Percentiles rank a stretch among this genome's conserved stretches.
Evolutionary conservation across 2,113 vertebrate genomes (phyloP).

Genomic region (Serinus canaria): DNA sequence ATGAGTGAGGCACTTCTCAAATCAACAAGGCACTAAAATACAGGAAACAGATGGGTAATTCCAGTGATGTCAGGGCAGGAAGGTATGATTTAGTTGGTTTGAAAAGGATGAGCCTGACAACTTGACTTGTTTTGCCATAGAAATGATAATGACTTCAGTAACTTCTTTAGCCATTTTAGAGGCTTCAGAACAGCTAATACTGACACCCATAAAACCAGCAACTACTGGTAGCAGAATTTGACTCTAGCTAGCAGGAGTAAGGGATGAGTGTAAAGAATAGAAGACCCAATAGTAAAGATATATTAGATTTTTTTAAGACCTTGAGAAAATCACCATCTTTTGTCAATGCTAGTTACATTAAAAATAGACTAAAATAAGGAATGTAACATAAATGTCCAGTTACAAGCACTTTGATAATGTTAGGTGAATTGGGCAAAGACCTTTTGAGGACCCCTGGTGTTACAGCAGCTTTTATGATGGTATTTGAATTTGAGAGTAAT

Average conservation of each 20-base stretch:
- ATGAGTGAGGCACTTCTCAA: not conserved
- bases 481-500: conserved; percentile 59
- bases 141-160: not conserved
- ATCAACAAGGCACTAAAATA: conserved; percentile 47
- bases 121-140: not conserved
- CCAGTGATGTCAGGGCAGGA: conserved; percentile 21
- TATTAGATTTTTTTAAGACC: not conserved
- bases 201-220: not conserved
- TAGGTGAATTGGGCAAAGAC: conserved; percentile 33
- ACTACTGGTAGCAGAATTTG: not conserved
- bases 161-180: not conserved
- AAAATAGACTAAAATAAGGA: conserved; percentile 21
- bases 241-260: not conserved
- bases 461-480: conserved; percentile 35
- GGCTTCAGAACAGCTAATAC: not conserved
- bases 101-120: not conserved
- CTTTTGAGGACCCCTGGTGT: conserved; percentile 8
- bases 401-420: conserved; percentile 40
- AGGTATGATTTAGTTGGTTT: conserved; percentile 6
- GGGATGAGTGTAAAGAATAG: not conserved
- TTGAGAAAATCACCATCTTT: not conserved
- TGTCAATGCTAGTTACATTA: not conserved
- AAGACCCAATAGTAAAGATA: not conserved
- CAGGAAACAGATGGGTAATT: conserved; percentile 44
- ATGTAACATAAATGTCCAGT: conserved; percentile 5